Evolutionary conservation across 53 echinoderm and acorn worm species (phyloP), one percentile per base, ranked within the genome.

Genomic region (Echinometra lucunter): DNA sequence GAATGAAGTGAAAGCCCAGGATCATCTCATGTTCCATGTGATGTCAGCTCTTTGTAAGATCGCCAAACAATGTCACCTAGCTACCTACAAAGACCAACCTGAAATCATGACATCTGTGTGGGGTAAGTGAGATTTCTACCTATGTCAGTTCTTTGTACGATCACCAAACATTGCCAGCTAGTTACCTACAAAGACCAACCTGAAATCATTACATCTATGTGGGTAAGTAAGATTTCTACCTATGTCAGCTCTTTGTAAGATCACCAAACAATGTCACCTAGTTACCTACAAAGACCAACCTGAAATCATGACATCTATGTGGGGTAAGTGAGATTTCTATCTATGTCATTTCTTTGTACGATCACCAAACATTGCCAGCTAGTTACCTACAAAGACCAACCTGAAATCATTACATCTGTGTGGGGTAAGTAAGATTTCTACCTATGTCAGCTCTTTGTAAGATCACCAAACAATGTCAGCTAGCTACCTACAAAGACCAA

Each of bases 11-110:
- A 96, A 92, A 90, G 96, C 97, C 35, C 45, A 95, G 11, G 98
- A 98, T 57, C 98, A 97, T 94, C 92, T 97, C 58, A 66, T 98
- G 53, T 98, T 96, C 91, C 96, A 98, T 88, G 42, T 97, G 5
- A 91, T 98, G 27, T 95, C 97, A 6, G 92, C 95, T 8, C 66
- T 98, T 0, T 94, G 95, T 66, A 98, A 98, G 72, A 95, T 97
- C 70, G 30, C 97, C 5, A 95, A 96, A 40, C 92, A 92, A 28
- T 98, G 97, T 66, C 82, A 88, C 28, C 85, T 98, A 17, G 87
- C 97, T 4, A 58, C 94, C 42, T 96, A 66, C 88, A 94, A 94
- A 23, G 94, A 94, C 60, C 88, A 96, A 74, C 88, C 89, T 32
- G 37, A 40, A 45, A 67, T 58, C 23, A 87, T 98, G 82, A 97